A percentile compares a stretch with the other conserved stretches of the same genome.
Evolutionary conservation across 2,888 invertebrate genomes (phyloP).

Genomic region (Anticlea derivata): DNA sequence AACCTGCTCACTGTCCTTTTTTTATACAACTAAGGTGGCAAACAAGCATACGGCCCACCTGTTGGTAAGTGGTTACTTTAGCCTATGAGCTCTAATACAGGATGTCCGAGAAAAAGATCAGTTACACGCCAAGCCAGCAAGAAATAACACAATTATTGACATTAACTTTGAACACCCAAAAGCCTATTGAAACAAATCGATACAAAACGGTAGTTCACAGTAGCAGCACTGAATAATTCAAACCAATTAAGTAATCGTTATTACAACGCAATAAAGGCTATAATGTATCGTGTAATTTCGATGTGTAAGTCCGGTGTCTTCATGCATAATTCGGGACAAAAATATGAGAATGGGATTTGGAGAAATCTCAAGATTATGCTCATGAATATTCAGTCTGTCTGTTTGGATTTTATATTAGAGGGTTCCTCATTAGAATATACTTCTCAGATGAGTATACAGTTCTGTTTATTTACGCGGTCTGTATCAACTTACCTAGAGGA

Average conservation of each 20-base stretch:
- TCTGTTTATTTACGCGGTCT: conserved; percentile 14
- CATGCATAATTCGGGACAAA: conserved; percentile 37
- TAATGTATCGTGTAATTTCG: conserved; percentile 14
- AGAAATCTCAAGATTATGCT: conserved; percentile 26
- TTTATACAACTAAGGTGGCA: no score
- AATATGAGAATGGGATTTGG: conserved; percentile 40
- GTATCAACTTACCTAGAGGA: not conserved
- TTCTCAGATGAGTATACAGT: conserved; percentile 2
- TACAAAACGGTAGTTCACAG: conserved; percentile 59
- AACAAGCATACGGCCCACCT: no score
- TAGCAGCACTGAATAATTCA: conserved; percentile 48
- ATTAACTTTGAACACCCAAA: conserved; percentile 6
- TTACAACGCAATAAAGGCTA: conserved; percentile 18
- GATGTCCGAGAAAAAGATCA: no score
- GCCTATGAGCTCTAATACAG: no score
- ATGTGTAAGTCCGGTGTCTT: conserved; percentile 26
- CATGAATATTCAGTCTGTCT: conserved; percentile 33
- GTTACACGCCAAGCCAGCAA: no score
- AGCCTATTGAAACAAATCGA: conserved; percentile 31
- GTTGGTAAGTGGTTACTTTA: no score
- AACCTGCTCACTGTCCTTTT: no score
- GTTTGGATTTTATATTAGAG: conserved; percentile 25
- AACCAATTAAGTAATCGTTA: conserved; percentile 14
- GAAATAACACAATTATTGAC: not conserved
- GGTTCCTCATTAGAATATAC: conserved; percentile 8